Percentiles rank a stretch among this genome's conserved stretches.
phyloP scores from a whole-genome alignment of 2,797 vertebrate species.

The Spinus olivaceus region DNA sequence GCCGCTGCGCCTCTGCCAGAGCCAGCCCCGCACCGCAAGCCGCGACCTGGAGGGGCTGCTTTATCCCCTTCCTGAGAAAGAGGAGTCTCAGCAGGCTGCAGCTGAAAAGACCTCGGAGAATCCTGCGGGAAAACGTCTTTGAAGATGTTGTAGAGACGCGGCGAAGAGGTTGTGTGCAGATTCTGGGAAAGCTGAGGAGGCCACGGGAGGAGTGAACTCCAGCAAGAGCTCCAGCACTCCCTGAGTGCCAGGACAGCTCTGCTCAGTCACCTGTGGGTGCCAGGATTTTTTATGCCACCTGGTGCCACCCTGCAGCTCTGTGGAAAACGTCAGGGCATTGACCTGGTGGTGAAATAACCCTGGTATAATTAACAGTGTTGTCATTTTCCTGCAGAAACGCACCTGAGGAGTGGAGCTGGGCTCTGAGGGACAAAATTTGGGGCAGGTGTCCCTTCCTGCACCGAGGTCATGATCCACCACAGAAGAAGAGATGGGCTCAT shows the following conservation, averaged over 20 bases:
- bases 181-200: not conserved
- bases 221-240: not conserved
- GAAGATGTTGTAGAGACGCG: conserved; percentile 38
- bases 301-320: not conserved
- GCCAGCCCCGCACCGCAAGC: conserved; percentile 69
- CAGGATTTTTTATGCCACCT: not conserved
- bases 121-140: conserved; percentile 70
- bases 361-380: not conserved
- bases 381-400: not conserved
- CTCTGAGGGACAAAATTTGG: not conserved
- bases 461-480: rapidly evolving
- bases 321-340: not conserved
- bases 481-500: rapidly evolving
- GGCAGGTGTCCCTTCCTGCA: not conserved
- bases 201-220: rapidly evolving
- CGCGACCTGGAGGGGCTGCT: conserved; percentile 71
- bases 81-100: conserved; percentile 68
- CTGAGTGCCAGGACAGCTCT: not conserved
- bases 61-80: not conserved
- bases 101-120: conserved; percentile 42
- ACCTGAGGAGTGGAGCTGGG: not conserved
- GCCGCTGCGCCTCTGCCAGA: conserved; percentile 61
- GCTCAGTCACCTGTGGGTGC: not conserved
- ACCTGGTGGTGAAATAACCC: not conserved
- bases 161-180: not conserved